Evolutionary conservation across 2,113 vertebrate species (phyloP).

Genomic region (Microtus montanus): DNA sequence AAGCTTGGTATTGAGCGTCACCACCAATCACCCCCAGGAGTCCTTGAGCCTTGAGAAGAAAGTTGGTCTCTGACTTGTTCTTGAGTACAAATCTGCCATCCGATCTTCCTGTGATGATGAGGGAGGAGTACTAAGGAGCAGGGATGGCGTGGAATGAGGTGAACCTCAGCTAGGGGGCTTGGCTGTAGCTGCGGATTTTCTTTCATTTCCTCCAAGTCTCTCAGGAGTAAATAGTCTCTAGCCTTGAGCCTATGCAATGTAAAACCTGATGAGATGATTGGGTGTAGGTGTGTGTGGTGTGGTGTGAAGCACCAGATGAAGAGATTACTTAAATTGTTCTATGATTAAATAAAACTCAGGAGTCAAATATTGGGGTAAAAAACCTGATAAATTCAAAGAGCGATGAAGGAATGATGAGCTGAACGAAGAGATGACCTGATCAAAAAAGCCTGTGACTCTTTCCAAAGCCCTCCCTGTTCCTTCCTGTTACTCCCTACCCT

Average conservation of each 20-base stretch:
- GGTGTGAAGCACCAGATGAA: not conserved
- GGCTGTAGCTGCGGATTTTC: not conserved
- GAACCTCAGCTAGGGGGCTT: not conserved
- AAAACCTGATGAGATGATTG: not conserved
- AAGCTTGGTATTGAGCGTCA: not conserved
- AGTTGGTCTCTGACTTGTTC: not conserved
- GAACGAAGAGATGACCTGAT: not conserved
- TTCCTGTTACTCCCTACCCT: not conserved
- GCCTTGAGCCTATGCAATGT: not conserved
- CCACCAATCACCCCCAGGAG: not conserved
- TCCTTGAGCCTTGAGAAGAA: not conserved
- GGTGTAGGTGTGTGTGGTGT: not conserved
- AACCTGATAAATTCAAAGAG: not conserved
- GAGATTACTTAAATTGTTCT: not conserved
- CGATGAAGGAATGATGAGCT: not conserved
- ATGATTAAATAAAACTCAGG: not conserved
- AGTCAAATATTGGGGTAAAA: not conserved
- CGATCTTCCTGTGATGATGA: not conserved
- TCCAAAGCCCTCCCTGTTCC: not conserved
- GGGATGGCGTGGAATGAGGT: not conserved
- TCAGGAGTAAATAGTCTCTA: not conserved
- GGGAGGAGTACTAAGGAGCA: not conserved
- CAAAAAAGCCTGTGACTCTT: not conserved
- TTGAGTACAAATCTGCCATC: not conserved
- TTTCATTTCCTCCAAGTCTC: not conserved